These are phyloP conservation scores for Acrossocheilus wenchowensis DNA, from an alignment of 2,797 vertebrate species.

Conservation along the genomic window DNA sequence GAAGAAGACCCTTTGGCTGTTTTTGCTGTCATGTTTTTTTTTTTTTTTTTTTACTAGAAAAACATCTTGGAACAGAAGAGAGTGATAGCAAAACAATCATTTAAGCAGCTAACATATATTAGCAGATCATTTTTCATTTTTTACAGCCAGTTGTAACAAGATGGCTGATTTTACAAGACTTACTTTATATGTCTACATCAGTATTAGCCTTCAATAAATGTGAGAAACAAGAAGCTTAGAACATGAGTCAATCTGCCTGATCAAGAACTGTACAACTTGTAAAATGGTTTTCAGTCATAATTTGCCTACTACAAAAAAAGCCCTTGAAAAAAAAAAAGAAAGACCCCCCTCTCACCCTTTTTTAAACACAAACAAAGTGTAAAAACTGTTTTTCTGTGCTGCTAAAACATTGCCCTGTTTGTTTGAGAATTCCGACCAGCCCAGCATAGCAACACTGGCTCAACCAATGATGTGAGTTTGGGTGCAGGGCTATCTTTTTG, in stretches of 20 bases:
- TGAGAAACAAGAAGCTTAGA: conserved; percentile 6
- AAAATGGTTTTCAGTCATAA: conserved; percentile 36
- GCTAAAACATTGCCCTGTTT: neutral
- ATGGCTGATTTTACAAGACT: conserved; percentile 24
- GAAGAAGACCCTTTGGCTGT: conserved; percentile 51
- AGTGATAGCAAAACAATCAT: conserved; percentile 67
- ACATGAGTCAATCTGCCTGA: conserved; percentile 1
- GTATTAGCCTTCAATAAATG: neutral
- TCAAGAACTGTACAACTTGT: conserved; percentile 23
- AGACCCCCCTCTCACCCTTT: neutral
- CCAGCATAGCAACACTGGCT: neutral
- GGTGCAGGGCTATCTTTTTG: neutral
- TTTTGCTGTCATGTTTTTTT: conserved; percentile 58
- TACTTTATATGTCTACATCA: conserved; percentile 9
- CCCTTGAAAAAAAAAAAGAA: neutral
- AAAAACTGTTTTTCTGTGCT: neutral
- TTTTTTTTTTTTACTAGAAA: conserved; percentile 56
- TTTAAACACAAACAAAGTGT: neutral
- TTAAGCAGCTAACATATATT: conserved; percentile 58
- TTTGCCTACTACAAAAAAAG: neutral
- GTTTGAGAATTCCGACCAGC: conserved; percentile 4
- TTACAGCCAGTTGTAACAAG: conserved; percentile 49
- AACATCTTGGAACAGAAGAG: conserved; percentile 55
- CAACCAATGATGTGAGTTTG: conserved; percentile 1
- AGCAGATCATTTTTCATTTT: conserved; percentile 61